Evolutionary conservation across 2,113 vertebrate genomes (phyloP).

Genomic region (Silurus glanis): DNA sequence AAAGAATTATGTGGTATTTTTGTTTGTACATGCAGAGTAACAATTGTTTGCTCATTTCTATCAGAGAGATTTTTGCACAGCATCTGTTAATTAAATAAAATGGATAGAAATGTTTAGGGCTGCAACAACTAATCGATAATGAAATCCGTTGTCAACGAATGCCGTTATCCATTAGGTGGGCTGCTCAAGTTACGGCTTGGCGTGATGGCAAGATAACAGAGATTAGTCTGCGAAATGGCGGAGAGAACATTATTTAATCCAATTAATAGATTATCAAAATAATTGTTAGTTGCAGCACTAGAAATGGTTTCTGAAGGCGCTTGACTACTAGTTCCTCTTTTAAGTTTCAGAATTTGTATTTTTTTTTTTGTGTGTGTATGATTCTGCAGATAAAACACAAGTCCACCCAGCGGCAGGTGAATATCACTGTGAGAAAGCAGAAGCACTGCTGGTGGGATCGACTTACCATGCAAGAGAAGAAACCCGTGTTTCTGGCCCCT

Average conservation of each 20-base stretch:
- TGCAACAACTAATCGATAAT: no score
- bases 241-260: no score
- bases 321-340: neutral
- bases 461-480: constrained; percentile 84
- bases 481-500: constrained; percentile 84
- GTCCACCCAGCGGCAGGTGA: constrained; percentile 90
- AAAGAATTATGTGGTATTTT: neutral
- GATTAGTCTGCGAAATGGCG: no score
- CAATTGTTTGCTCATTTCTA: neutral
- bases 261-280: no score
- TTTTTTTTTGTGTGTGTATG: neutral
- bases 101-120: neutral
- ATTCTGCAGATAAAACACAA: constrained; percentile 73
- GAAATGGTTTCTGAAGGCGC: neutral
- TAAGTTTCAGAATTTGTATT: neutral
- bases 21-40: neutral
- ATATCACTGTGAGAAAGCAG: constrained; percentile 84
- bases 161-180: no score
- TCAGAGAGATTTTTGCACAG: neutral
- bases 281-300: no score
- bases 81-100: neutral
- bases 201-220: no score
- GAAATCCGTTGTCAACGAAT: no score
- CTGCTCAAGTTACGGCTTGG: no score
- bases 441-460: constrained; percentile 88